A percentile compares a stretch with the other conserved stretches of the same genome.
Evolutionary conservation across 2,888 invertebrate species (phyloP).

Genomic region (Cenopis cana): DNA sequence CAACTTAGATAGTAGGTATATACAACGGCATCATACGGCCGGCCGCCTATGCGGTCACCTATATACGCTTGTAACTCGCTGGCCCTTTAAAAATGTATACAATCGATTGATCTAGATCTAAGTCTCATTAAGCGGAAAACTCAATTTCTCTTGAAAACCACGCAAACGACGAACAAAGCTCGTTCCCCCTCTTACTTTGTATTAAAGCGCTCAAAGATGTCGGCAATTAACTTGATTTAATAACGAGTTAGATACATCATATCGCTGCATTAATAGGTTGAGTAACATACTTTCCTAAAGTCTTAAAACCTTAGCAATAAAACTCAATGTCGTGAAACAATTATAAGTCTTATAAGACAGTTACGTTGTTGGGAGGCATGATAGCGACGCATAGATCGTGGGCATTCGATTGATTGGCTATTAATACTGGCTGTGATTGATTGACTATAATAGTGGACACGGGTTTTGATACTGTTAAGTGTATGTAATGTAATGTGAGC

Average conservation of each 20-base stretch:
- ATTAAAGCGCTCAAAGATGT: not conserved
- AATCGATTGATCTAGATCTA: too few relatives aligned
- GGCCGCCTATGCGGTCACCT: too few relatives aligned
- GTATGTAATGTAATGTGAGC: not conserved
- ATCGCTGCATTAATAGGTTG: not conserved
- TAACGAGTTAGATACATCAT: not conserved
- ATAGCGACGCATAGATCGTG: not conserved
- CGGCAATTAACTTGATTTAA: not conserved
- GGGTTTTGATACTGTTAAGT: conserved; percentile 1
- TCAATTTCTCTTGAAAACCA: too few relatives aligned
- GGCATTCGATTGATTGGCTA: conserved; percentile 9
- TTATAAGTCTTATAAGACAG: not conserved
- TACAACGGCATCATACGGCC: too few relatives aligned
- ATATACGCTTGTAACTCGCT: too few relatives aligned
- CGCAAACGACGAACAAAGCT: too few relatives aligned
- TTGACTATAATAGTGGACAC: conserved; percentile 7
- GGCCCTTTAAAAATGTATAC: too few relatives aligned
- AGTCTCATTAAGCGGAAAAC: too few relatives aligned
- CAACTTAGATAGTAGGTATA: too few relatives aligned
- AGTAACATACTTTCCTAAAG: not conserved
- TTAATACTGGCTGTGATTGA: conserved; percentile 25
- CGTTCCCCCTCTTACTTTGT: too few relatives aligned
- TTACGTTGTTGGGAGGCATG: not conserved
- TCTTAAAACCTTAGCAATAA: not conserved
- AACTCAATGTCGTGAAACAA: not conserved